Base-by-base conservation (phyloP, 1,140 invertebrate genomes). In the Neodiprion virginianus region DNA sequence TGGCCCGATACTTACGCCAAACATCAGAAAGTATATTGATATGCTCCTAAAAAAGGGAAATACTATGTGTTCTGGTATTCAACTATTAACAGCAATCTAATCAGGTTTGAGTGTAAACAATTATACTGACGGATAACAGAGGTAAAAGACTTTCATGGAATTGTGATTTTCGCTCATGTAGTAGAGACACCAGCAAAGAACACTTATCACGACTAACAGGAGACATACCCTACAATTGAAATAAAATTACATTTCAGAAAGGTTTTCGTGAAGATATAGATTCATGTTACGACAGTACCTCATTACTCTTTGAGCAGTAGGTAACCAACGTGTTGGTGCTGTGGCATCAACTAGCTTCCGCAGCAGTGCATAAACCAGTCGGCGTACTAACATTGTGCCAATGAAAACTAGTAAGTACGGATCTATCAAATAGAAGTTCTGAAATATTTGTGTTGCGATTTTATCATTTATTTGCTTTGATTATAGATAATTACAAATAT, bases 381-480 rank as follows among this genome's bases (percentile, higher is more conserved):
- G 91, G 76, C 96, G 89, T 40, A 92, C 91, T 78, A 97, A 89
- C 76, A 98, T 90, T 14, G 96, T 91, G 74, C 93, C 86, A 77
- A 98, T 95, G 82, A 98, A 96, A 76, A 92, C 88, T 47, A 97
- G 90, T 40, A 98, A 86, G 85, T 98, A 93, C 11, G 92, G 92
- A 86, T 99, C 96, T 83, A 99, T 98, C 68, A 98, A 88, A 85
- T 99, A 96, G 86, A 98, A 97, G 89, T 98, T 98, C 97, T 98
- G 90, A 65, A 94, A 95, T 81, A 80, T 80, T 79, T 74, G 76
- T 76, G 75, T 49, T 73, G 69, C 48, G 67, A 71, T 70, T 40
- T 76, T 14, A 71, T 53, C 40, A 69, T 74, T 67, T 73, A 74
- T 40, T 67, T 12, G 48, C 65, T 48, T 49, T 28, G 68, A 11